phyloP scores from a whole-genome alignment of 2,888 invertebrate genomes.

The Drosophila robusta region DNA sequence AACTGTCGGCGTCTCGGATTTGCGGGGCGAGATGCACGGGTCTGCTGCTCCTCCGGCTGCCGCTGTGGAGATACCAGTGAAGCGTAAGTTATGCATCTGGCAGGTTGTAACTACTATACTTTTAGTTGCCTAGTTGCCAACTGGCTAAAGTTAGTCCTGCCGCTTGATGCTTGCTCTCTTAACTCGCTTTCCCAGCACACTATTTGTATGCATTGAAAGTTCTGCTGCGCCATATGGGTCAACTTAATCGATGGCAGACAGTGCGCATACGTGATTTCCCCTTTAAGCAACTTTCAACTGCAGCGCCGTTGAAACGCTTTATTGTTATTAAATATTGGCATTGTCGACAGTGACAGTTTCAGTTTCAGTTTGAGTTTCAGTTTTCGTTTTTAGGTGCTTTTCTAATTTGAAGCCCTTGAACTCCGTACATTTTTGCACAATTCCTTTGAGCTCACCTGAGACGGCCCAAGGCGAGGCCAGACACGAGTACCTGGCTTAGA shows the following conservation, averaged over 20 bases:
- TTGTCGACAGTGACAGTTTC: background rate
- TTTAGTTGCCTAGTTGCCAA: conserved; percentile 37
- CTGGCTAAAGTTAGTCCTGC: conserved; percentile 43
- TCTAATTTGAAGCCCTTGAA: background rate
- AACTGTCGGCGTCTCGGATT: conserved; percentile 56
- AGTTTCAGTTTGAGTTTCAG: background rate
- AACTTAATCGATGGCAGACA: conserved; percentile 58
- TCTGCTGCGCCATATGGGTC: conserved; percentile 51
- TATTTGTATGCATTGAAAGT: conserved; percentile 63
- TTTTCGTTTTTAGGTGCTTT: background rate
- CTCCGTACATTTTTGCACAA: background rate
- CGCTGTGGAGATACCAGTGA: conserved; percentile 43
- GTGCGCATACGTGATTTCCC: conserved; percentile 58
- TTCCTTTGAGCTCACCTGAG: background rate
- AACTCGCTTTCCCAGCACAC: conserved; percentile 20
- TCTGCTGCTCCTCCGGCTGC: conserved; percentile 6
- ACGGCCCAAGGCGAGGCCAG: conserved; percentile 2
- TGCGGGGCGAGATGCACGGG: conserved; percentile 40
- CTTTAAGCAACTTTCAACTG: conserved; percentile 34
- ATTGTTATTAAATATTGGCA: conserved; percentile 30
- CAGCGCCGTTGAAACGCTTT: background rate
- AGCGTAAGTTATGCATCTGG: conserved; percentile 67
- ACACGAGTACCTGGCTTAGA: background rate
- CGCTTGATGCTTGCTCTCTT: conserved; percentile 3
- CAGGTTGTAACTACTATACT: conserved; percentile 50